Percentiles rank a stretch among this genome's conserved stretches.
phyloP scores from a whole-genome alignment of 2,888 invertebrate species.

The Ichneumon xanthorius region DNA sequence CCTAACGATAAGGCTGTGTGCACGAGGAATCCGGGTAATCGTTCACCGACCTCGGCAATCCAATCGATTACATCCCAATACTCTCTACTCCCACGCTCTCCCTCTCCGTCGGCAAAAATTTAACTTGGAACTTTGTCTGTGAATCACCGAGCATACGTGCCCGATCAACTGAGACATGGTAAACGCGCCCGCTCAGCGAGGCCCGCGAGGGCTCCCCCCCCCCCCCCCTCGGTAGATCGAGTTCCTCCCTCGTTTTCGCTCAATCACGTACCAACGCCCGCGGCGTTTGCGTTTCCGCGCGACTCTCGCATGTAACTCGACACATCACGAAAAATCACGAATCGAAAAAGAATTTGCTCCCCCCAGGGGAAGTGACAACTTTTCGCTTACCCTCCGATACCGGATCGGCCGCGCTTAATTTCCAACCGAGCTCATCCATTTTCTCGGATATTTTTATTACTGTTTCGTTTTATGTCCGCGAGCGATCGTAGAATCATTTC shows the following conservation, averaged over 20 bases:
- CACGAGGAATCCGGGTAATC: slow-evolving; percentile 6
- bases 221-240: slow-evolving; percentile 20
- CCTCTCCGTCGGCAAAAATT: slow-evolving; percentile 32
- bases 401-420: slow-evolving; percentile 53
- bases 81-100: neutral
- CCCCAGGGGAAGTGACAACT: slow-evolving; percentile 23
- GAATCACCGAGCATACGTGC: slow-evolving; percentile 40
- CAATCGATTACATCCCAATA: slow-evolving; percentile 35
- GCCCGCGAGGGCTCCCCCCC: neutral
- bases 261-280: slow-evolving; percentile 36
- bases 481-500: slow-evolving; percentile 64
- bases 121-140: slow-evolving; percentile 52
- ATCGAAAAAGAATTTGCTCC: slow-evolving; percentile 34
- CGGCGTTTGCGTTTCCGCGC: slow-evolving; percentile 5
- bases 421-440: slow-evolving; percentile 57
- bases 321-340: slow-evolving; percentile 27
- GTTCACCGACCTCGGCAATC: slow-evolving; percentile 32
- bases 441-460: slow-evolving; percentile 66
- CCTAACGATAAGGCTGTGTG: neutral
- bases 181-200: slow-evolving; percentile 41
- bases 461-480: slow-evolving; percentile 66
- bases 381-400: slow-evolving; percentile 5
- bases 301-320: slow-evolving; percentile 38
- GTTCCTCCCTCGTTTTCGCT: slow-evolving; percentile 38
- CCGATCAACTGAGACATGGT: slow-evolving; percentile 48